These are phyloP conservation scores for Morpho helenor DNA, from an alignment of 2,888 invertebrate species.

Conservation along the genomic window DNA sequence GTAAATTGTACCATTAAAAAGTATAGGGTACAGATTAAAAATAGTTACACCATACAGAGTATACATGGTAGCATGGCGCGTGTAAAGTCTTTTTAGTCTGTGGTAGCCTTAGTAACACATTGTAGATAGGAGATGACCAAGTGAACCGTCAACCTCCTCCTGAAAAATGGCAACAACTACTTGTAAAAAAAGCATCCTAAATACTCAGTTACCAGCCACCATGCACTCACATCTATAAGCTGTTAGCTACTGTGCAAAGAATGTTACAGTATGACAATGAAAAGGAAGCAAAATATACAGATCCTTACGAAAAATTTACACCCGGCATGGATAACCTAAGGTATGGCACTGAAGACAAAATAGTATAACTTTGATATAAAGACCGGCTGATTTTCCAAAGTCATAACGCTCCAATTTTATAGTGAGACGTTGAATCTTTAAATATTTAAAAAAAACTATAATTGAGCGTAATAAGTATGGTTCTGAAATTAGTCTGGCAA, in stretches of 20 bases:
- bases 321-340: conserved; percentile 41
- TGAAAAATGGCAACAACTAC: conserved; percentile 75
- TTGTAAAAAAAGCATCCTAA: conserved; percentile 43
- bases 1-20: conserved; percentile 29
- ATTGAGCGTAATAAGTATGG: no score
- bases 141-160: conserved; percentile 83
- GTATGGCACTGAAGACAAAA: conserved; percentile 36
- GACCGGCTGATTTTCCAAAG: no score
- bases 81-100: conserved; percentile 41
- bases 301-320: conserved; percentile 64
- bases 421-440: no score
- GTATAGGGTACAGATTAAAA: conserved; percentile 26
- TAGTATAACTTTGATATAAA: conserved; percentile 1
- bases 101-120: conserved; percentile 77
- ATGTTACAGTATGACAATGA: conserved; percentile 56
- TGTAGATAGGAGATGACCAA: conserved; percentile 82
- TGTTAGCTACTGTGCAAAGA: conserved; percentile 67
- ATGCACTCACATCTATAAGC: conserved; percentile 56
- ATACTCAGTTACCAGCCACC: conserved; percentile 41
- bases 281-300: conserved; percentile 73
- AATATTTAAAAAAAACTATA: no score
- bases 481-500: no score
- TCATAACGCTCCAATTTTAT: no score
- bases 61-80: conserved; percentile 44
- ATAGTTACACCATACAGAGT: conserved; percentile 45